Percentiles rank a stretch among this genome's conserved stretches.
Conservation (phyloP, 2,888 invertebrate species). For the Phortica magna region DNA sequence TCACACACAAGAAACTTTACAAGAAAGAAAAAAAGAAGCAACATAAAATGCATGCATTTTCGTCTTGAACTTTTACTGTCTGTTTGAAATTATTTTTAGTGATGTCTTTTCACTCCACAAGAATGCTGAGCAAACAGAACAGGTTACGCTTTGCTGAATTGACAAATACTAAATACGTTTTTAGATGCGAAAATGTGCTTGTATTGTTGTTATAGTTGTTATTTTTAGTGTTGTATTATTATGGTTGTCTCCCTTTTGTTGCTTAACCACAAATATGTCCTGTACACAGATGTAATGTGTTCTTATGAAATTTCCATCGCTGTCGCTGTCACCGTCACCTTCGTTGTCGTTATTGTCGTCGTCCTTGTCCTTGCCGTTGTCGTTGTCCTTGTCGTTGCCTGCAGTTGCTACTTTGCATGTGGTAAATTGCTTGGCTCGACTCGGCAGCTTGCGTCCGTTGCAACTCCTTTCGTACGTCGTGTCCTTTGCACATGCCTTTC, state of each 20-base stretch:
- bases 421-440: conserved; percentile 58
- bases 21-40: not conserved
- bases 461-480: conserved; percentile 47
- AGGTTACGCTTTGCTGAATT: conserved; percentile 7
- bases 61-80: not conserved
- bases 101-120: not conserved
- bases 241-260: not conserved
- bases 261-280: conserved; percentile 4
- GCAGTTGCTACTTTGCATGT: conserved; percentile 37
- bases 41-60: not conserved
- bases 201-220: not conserved
- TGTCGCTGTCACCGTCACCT: not conserved
- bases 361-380: not conserved
- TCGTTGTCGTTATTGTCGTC: not conserved
- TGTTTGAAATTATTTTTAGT: not conserved
- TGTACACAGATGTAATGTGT: not conserved
- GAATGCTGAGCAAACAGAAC: not conserved
- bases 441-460: conserved; percentile 34
- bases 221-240: too few relatives aligned
- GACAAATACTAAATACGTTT: conserved; percentile 22
- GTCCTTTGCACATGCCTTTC: conserved; percentile 43
- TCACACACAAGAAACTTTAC: not conserved
- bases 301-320: not conserved
- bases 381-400: not conserved
- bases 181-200: not conserved